Base-by-base conservation (phyloP, 1,140 invertebrate species). In the Brachionus calyciflorus region DNA sequence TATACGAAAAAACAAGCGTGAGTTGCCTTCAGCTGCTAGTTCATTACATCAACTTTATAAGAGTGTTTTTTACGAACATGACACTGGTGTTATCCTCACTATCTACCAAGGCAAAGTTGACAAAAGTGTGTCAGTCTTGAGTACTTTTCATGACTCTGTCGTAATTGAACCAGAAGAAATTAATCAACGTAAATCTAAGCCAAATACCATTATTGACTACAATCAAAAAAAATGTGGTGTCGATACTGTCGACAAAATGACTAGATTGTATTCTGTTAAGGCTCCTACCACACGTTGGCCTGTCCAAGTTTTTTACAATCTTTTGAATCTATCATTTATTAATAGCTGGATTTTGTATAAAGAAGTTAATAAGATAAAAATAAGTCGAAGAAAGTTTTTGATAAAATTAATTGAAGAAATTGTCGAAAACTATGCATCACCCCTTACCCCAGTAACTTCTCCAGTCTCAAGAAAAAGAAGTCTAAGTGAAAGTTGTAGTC, bases 191-290 rank as follows among this genome's bases (percentile, higher is more conserved):
- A 57, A 57, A 57, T 28, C 24, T 2, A 57, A 57, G 28, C 53
- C 53, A 28, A 57, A 57, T 28, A 57, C 53, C n/a, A 57, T 57
- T 28, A 57, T 57, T 30, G 53, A 57, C 30, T 57, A 57, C 28
- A 57, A 57, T 14, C 24, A 57, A 57, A 57, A 57, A 57, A 57
- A 57, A 33, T 57, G 26, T 30, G 53, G 53, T 57, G 26, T 57
- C 17, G 26, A 57, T 33, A 28, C 53, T 17, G 53, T 57, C 30
- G 57, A 63, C 24, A 14, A 63, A 21, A 63, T 40, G 37, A 63
- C 57, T n/a, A 63, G 30, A 63, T 40, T 63, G 41, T 63, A 63
- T 63, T 63, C 30, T 4, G 57, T 41, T 40, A 63, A 63, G 19
- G 14, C 30, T 33, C 57, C 57, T 26, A 63, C 57, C 19, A 63